Conservation (phyloP, 1,140 invertebrate genomes). For the Whitmania pigra region DNA sequence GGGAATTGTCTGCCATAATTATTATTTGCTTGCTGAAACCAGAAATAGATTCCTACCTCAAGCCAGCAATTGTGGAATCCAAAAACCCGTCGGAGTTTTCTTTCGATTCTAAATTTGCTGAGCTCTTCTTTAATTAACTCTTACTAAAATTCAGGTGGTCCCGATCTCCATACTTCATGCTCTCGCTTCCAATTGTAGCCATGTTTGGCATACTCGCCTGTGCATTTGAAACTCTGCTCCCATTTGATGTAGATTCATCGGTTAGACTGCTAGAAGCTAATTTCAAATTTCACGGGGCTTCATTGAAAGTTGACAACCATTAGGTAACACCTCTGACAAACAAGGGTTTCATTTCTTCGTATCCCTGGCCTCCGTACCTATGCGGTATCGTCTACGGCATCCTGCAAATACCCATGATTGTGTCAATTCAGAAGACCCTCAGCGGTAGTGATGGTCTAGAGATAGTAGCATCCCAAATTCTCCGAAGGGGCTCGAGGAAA, state of each 20-base stretch:
- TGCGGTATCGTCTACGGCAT: constrained; percentile 20
- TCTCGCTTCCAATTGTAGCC: constrained; percentile 20
- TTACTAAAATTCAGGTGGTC: constrained; percentile 17
- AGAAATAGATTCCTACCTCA: constrained; percentile 10
- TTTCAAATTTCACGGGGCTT: neutral
- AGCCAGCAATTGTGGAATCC: constrained; percentile 16
- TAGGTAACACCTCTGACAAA: neutral
- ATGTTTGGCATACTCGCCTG: constrained; percentile 24
- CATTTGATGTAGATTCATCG: constrained; percentile 17
- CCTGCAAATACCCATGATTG: constrained; percentile 23
- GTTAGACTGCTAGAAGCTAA: neutral
- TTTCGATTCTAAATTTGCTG: neutral
- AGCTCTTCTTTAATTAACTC: neutral
- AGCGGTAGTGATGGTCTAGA: constrained; percentile 21
- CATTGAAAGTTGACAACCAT: neutral
- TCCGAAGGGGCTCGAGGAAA: too few relatives aligned
- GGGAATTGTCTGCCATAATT: neutral
- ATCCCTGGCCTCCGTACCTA: constrained; percentile 23
- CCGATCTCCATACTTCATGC: constrained; percentile 21
- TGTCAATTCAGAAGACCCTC: constrained; percentile 19
- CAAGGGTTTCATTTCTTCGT: neutral
- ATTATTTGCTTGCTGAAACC: constrained; percentile 21
- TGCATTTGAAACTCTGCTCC: constrained; percentile 24
- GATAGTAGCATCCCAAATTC: constrained; percentile 7
- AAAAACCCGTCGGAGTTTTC: constrained; percentile 18